Percentiles rank a stretch among this genome's conserved stretches.
phyloP scores from a whole-genome alignment of 2,888 invertebrate genomes.

The Aproaerema taeniolella region DNA sequence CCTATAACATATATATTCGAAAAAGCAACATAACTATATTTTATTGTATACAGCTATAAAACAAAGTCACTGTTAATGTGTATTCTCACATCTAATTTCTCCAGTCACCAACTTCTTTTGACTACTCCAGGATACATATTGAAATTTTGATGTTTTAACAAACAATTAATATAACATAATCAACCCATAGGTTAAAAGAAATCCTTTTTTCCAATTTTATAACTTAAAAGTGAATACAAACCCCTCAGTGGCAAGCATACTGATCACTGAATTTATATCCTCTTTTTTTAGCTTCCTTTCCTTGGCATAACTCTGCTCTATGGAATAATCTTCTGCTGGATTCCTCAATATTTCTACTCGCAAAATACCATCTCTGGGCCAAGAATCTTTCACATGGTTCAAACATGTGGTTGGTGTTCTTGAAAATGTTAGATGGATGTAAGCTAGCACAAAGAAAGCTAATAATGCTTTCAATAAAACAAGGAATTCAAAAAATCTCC shows the following conservation, averaged over 20 bases:
- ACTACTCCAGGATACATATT: no score
- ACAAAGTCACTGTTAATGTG: no score
- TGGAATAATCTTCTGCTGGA: constrained; percentile 83
- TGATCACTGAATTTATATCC: constrained; percentile 77
- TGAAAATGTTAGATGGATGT: constrained; percentile 96
- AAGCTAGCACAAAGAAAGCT: constrained; percentile 93
- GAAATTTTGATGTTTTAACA: neutral
- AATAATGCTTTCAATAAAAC: constrained; percentile 85
- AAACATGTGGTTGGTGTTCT: constrained; percentile 95
- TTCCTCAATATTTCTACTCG: constrained; percentile 91
- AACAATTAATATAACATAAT: neutral
- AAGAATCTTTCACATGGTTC: constrained; percentile 89
- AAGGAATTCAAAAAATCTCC: constrained; percentile 90
- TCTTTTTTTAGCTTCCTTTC: constrained; percentile 83
- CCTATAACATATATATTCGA: no score
- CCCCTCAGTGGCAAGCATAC: constrained; percentile 82
- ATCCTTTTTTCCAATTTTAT: no score
- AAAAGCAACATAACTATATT: no score
- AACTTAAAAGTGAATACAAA: no score
- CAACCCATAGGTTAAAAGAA: no score
- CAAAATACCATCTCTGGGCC: constrained; percentile 97
- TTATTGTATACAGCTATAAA: no score
- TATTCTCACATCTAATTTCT: no score
- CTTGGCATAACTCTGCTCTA: constrained; percentile 90
- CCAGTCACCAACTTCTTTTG: no score